Conservation (phyloP, 2,888 invertebrate genomes). For the Drosophila maculinotata region DNA sequence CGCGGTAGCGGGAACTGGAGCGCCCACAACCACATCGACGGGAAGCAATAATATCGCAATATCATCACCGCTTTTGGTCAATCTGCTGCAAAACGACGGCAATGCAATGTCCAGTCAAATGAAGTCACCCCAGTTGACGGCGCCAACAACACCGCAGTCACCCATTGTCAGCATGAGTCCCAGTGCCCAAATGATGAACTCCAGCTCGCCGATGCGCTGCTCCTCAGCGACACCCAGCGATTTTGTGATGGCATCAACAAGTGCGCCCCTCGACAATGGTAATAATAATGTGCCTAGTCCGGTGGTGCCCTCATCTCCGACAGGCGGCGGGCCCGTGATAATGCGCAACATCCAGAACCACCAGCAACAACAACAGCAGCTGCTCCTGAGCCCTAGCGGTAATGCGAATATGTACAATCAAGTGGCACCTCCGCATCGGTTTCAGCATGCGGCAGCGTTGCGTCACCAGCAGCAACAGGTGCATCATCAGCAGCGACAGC, state of each 20-base stretch:
- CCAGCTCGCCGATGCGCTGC: conserved; percentile 78
- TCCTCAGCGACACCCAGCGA: conserved; percentile 74
- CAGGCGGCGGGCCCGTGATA: conserved; percentile 56
- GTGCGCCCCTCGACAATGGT: conserved; percentile 44
- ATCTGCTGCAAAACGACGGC: conserved; percentile 94
- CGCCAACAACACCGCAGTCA: conserved; percentile 60
- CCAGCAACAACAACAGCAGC: conserved; percentile 66
- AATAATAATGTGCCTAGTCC: conserved; percentile 56
- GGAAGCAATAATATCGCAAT: conserved; percentile 88
- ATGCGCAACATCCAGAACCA: conserved; percentile 68
- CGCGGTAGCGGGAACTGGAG: conserved; percentile 14
- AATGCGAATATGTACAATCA: conserved; percentile 69
- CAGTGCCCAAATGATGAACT: conserved; percentile 66
- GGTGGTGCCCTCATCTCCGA: conserved; percentile 81
- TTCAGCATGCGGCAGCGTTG: conserved; percentile 71
- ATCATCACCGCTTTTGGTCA: conserved; percentile 95
- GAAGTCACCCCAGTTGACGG: conserved; percentile 72
- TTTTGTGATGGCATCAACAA: conserved; percentile 60
- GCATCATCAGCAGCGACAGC: conserved; percentile 76
- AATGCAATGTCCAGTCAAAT: conserved; percentile 75
- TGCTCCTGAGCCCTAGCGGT: conserved; percentile 77
- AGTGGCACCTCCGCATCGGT: conserved; percentile 57
- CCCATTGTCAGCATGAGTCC: conserved; percentile 72
- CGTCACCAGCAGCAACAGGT: conserved; percentile 73
- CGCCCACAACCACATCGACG: conserved; percentile 59